Conservation (phyloP, 1,140 invertebrate species). For the Drosophila sechellia region DNA sequence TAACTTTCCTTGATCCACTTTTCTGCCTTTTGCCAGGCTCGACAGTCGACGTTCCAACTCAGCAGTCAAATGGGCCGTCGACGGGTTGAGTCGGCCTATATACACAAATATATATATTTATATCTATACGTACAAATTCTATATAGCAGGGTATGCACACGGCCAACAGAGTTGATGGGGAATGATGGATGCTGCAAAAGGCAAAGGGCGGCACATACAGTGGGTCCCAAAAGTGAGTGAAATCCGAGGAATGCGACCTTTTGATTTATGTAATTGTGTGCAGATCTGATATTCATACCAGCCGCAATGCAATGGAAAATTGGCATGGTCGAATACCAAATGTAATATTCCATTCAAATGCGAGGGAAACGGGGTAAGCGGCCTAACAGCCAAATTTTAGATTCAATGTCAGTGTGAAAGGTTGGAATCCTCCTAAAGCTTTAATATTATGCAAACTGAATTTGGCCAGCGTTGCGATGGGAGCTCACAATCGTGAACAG, state of each 20-base stretch:
- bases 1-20: constrained; percentile 78
- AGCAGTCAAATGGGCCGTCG: constrained; percentile 66
- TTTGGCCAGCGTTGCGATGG: constrained; percentile 43
- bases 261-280: constrained; percentile 46
- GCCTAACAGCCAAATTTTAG: constrained; percentile 2
- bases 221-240: constrained; percentile 9
- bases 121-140: constrained; percentile 5
- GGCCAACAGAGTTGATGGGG: constrained; percentile 44
- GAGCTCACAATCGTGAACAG: constrained; percentile 6
- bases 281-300: constrained; percentile 27
- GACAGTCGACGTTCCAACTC: constrained; percentile 59
- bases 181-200: constrained; percentile 60
- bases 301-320: constrained; percentile 20
- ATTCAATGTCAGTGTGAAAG: constrained; percentile 22
- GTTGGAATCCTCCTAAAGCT: constrained; percentile 43
- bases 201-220: constrained; percentile 27
- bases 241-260: constrained; percentile 14
- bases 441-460: constrained; percentile 72
- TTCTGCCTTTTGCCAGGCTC: constrained; percentile 45
- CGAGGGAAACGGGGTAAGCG: constrained; percentile 11
- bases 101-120: constrained; percentile 18
- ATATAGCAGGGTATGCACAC: not conserved
- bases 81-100: constrained; percentile 48
- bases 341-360: constrained; percentile 25
- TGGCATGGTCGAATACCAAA: constrained; percentile 41